These are phyloP conservation scores for Ellobium chinense DNA, from an alignment of 2,888 invertebrate species.

Conservation along the genomic window DNA sequence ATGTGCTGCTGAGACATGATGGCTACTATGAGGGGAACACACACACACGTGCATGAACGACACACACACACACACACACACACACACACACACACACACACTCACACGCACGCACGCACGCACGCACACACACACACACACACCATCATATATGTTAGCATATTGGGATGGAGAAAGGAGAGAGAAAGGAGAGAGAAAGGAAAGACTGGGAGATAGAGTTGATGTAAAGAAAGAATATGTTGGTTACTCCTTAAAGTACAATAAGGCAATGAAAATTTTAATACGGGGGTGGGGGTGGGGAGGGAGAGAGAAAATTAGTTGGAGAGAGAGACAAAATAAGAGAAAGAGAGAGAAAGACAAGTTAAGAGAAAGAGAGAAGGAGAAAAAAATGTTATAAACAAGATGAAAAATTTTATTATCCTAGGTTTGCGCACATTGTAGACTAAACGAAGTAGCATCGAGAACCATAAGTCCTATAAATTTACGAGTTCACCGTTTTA, in stretches of 20 bases:
- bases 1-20: too few species aligned
- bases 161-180: background rate
- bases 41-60: background rate
- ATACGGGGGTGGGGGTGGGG: background rate
- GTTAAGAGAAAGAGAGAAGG: background rate
- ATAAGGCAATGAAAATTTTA: background rate
- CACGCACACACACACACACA: background rate
- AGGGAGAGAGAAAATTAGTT: background rate
- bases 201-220: background rate
- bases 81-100: slow-evolving; percentile 2
- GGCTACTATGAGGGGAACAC: background rate
- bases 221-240: background rate
- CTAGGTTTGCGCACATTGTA: too few species aligned
- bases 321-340: background rate
- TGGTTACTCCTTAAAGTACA: background rate
- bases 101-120: background rate
- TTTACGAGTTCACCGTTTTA: too few species aligned
- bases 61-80: background rate
- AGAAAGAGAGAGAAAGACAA: slow-evolving; percentile 8
- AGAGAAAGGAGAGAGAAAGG: background rate
- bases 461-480: too few species aligned
- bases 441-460: too few species aligned
- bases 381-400: background rate
- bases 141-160: background rate
- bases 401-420: background rate